These are phyloP conservation scores for Psilanteris sp. DNA, from an alignment of 1,140 invertebrate species.

Conservation along the genomic window DNA sequence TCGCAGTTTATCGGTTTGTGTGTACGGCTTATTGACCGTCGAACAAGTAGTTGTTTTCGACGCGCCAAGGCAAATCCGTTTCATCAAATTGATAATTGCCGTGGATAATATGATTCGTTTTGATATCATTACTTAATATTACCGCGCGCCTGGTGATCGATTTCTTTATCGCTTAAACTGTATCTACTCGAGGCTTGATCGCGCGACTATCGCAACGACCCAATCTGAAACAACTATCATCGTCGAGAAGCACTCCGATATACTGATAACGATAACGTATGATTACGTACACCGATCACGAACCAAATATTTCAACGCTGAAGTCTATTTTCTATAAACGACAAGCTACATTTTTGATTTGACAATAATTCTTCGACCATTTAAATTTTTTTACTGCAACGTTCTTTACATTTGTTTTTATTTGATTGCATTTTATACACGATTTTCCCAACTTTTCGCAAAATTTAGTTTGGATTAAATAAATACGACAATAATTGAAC, in stretches of 20 bases:
- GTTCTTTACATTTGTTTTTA: too few species aligned
- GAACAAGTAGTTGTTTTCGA: slow-evolving; percentile 3
- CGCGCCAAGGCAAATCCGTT: neutral
- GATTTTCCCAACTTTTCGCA: too few species aligned
- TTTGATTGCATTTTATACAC: too few species aligned
- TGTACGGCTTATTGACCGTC: slow-evolving; percentile 10
- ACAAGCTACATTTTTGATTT: too few species aligned
- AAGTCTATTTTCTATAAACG: slow-evolving; percentile 18
- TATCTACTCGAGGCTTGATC: slow-evolving; percentile 20
- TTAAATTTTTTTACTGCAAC: too few species aligned
- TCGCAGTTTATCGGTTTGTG: slow-evolving; percentile 24
- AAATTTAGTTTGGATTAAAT: too few species aligned
- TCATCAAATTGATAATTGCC: slow-evolving; percentile 28
- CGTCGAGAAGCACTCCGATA: slow-evolving; percentile 23
- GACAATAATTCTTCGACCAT: too few species aligned
- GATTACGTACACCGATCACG: slow-evolving; percentile 31
- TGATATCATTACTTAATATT: slow-evolving; percentile 20
- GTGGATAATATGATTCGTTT: slow-evolving; percentile 24
- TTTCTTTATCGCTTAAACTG: slow-evolving; percentile 35
- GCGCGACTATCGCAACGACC: slow-evolving; percentile 32
- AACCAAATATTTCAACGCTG: slow-evolving; percentile 31
- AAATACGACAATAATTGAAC: too few species aligned
- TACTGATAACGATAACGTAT: slow-evolving; percentile 40
- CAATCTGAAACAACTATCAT: slow-evolving; percentile 40
- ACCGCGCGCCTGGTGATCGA: slow-evolving; percentile 23